Evolutionary conservation across 2,888 invertebrate species (phyloP).

Genomic region (Eilema caniola): DNA sequence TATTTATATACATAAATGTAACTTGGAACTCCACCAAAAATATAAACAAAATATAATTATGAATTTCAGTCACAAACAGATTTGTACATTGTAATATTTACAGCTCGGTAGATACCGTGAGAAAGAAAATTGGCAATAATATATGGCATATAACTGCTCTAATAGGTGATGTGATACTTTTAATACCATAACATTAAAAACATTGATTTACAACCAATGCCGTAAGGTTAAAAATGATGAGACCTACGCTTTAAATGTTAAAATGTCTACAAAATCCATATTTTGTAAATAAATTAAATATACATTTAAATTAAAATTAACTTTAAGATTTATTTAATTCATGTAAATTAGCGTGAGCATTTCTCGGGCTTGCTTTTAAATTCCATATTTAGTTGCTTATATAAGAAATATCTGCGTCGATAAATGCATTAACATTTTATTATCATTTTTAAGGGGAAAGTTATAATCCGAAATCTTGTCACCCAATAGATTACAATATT

Average conservation of each 20-base stretch:
- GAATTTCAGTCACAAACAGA: not conserved
- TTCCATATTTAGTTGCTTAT: not conserved
- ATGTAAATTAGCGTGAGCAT: not conserved
- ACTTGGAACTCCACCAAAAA: not conserved
- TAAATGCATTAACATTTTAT: slow-evolving; percentile 2
- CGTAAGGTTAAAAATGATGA: not conserved
- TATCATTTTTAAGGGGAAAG: not conserved
- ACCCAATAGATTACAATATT: not conserved
- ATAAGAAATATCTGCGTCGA: not conserved
- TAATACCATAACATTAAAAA: not conserved
- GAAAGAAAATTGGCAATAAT: not conserved
- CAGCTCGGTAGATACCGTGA: not conserved
- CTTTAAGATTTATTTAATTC: not conserved
- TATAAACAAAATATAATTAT: not conserved
- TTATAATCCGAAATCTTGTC: slow-evolving; percentile 3
- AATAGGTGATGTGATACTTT: not conserved
- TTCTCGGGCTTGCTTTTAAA: not conserved
- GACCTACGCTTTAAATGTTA: not conserved
- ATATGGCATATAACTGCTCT: not conserved
- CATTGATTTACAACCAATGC: not conserved
- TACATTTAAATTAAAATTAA: not conserved
- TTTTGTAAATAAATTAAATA: not conserved
- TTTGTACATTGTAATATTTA: not conserved
- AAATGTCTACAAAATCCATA: not conserved
- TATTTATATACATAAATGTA: too few relatives aligned